phyloP scores from a whole-genome alignment of 2,797 vertebrate species.

The Thripadectes ignobilis region DNA sequence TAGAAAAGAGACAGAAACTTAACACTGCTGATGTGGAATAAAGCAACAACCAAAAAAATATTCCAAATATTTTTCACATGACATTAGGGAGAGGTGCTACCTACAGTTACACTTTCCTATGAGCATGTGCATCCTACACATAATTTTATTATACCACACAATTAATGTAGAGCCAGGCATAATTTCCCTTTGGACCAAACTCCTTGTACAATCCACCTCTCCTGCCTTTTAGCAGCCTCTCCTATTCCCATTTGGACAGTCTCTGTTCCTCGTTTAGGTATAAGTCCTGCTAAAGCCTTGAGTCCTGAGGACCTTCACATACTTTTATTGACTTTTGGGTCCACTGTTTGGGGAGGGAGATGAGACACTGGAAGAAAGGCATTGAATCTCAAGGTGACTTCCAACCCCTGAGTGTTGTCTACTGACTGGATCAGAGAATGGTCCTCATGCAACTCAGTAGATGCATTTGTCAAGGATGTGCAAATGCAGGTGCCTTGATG shows the following conservation, averaged over 20 bases:
- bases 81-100: not conserved
- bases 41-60: not conserved
- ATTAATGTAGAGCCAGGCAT: not conserved
- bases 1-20: not conserved
- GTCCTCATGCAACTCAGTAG: not conserved
- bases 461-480: not conserved
- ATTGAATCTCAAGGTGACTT: not conserved
- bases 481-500: fast-evolving
- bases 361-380: fast-evolving
- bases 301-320: not conserved
- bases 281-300: not conserved
- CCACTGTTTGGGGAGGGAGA: not conserved
- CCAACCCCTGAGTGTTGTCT: fast-evolving
- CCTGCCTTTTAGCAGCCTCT: not conserved
- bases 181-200: not conserved
- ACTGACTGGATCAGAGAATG: not conserved
- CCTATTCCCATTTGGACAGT: fast-evolving
- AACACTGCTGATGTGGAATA: not conserved
- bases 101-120: not conserved
- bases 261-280: fast-evolving
- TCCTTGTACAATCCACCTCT: not conserved
- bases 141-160: not conserved
- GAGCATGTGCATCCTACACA: not conserved
- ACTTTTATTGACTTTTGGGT: not conserved
- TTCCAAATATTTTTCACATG: not conserved